Evolutionary conservation across 2,888 invertebrate species (phyloP).

Genomic region (Ochlodes sylvanus): DNA sequence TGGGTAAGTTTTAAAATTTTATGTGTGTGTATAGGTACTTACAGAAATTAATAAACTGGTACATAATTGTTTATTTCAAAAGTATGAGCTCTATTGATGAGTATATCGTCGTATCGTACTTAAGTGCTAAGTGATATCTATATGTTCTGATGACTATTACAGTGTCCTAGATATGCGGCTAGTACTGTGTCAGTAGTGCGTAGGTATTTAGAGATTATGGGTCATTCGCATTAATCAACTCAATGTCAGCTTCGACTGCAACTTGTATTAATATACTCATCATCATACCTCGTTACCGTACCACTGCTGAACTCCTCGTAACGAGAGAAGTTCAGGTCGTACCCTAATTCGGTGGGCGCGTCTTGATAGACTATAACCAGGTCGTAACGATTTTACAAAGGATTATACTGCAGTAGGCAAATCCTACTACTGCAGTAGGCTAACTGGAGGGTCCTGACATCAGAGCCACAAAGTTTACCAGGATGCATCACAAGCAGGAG

Average conservation of each 20-base stretch:
- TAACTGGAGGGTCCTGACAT: no score
- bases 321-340: no score
- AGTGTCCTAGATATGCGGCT: constrained; percentile 1
- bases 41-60: no score
- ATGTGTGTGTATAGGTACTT: no score
- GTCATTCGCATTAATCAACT: constrained; percentile 13
- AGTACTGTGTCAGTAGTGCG: constrained; percentile 13
- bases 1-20: constrained; percentile 14
- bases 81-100: background rate
- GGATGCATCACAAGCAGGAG: no score
- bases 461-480: no score
- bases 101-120: background rate
- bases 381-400: no score
- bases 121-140: background rate
- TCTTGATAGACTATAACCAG: no score
- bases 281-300: background rate
- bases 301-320: no score
- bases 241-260: constrained; percentile 3
- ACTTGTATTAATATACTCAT: background rate
- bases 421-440: no score
- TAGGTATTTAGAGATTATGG: constrained; percentile 15
- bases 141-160: background rate
- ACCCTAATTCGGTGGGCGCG: no score
- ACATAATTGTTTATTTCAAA: background rate
- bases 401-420: no score